phyloP scores from a whole-genome alignment of 2,113 vertebrate species.

The Propithecus coquereli region DNA sequence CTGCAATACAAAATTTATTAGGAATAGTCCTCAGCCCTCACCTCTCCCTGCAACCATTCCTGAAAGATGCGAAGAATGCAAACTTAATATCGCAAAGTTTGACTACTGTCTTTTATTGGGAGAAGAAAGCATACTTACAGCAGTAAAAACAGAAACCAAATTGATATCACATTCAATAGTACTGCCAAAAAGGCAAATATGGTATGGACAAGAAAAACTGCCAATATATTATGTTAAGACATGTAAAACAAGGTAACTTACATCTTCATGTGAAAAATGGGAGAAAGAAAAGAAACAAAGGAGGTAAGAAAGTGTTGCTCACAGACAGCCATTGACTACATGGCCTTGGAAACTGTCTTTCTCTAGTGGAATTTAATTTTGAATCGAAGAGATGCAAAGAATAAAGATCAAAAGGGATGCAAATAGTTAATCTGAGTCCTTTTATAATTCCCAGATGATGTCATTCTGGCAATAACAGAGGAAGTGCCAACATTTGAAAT shows the following conservation, averaged over 20 bases:
- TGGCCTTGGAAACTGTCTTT: not conserved
- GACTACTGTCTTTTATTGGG: not conserved
- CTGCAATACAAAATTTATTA: not conserved
- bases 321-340: not conserved
- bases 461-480: not conserved
- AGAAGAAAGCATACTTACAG: not conserved
- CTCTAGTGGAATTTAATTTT: not conserved
- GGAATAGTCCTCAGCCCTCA: not conserved
- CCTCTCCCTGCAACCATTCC: not conserved
- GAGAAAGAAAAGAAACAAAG: not conserved
- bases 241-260: not conserved
- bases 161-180: not conserved
- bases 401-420: not conserved
- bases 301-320: not conserved
- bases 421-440: not conserved
- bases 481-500: constrained; percentile 21
- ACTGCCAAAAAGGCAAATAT: not conserved
- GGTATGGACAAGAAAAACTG: not conserved
- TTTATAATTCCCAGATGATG: not conserved
- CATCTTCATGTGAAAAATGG: not conserved
- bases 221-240: not conserved
- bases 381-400: not conserved
- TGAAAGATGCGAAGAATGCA: not conserved
- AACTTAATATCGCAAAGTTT: not conserved
- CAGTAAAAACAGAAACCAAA: not conserved